Evolutionary conservation across 2,113 vertebrate species (phyloP).

Genomic region (Vidua macroura): DNA sequence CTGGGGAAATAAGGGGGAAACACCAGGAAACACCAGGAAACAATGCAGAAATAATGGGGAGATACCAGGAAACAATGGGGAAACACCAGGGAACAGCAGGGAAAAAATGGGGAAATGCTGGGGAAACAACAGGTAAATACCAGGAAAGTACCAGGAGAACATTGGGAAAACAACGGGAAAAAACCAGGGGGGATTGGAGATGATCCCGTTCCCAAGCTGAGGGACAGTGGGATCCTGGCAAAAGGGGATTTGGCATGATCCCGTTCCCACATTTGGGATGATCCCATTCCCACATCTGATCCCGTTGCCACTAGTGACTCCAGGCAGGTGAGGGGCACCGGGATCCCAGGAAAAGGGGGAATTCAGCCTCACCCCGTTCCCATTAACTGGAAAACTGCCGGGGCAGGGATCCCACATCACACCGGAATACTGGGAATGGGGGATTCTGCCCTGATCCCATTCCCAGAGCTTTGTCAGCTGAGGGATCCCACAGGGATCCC

Average conservation of each 20-base stretch:
- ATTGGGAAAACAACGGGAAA: neutral
- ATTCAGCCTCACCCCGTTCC: neutral
- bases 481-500: too few relatives aligned
- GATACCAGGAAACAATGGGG: neutral
- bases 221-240: neutral
- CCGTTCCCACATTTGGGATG: too few relatives aligned
- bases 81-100: neutral
- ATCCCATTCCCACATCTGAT: too few relatives aligned
- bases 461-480: too few relatives aligned
- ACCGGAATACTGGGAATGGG: neutral
- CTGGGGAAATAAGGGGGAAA: neutral
- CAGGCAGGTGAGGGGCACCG: too few relatives aligned
- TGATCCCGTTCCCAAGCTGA: neutral
- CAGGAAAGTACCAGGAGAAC: neutral
- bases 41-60: neutral
- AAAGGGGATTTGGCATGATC: too few relatives aligned
- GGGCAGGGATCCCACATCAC: too few relatives aligned
- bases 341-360: neutral
- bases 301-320: too few relatives aligned
- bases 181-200: neutral
- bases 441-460: neutral
- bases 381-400: neutral
- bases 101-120: fast-evolving
- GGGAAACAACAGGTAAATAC: neutral
- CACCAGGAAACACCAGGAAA: neutral